Evolutionary conservation across 2,113 vertebrate species (phyloP).

Genomic region (Ibidorhyncha struthersii): DNA sequence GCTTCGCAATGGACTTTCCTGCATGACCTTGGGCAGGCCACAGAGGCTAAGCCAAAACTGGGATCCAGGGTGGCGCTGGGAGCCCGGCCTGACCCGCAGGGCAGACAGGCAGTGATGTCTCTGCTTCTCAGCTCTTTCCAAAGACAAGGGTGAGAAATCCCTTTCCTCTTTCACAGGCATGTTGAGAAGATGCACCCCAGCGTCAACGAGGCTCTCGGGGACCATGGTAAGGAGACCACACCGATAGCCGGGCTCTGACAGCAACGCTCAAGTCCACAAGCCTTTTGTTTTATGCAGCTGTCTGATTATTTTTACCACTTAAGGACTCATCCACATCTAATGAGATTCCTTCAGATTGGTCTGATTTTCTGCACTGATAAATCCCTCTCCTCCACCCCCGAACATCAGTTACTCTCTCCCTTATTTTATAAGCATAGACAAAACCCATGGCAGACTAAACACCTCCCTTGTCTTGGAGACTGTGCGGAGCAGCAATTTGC

Average conservation of each 20-base stretch:
- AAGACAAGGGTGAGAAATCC: background rate
- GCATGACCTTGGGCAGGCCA: background rate
- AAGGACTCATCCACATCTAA: background rate
- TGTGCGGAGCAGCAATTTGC: background rate
- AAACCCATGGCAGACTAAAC: background rate
- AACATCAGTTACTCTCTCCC: background rate
- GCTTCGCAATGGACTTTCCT: background rate
- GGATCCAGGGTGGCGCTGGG: background rate
- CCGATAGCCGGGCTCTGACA: background rate
- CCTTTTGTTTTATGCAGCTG: background rate
- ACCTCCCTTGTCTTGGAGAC: background rate
- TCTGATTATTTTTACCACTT: slow-evolving; percentile 36
- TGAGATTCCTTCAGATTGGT: background rate
- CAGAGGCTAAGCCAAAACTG: background rate
- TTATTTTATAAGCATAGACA: background rate
- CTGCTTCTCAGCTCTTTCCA: background rate
- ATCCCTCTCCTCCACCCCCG: background rate
- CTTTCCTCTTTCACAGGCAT: background rate
- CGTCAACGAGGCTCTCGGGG: rapidly evolving
- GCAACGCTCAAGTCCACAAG: background rate
- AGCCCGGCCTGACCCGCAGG: rapidly evolving
- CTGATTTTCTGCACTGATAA: background rate
- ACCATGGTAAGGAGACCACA: background rate
- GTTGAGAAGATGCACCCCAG: background rate
- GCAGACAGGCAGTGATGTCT: background rate